Conservation (phyloP, 2,113 vertebrate species). For the Grus americana region DNA sequence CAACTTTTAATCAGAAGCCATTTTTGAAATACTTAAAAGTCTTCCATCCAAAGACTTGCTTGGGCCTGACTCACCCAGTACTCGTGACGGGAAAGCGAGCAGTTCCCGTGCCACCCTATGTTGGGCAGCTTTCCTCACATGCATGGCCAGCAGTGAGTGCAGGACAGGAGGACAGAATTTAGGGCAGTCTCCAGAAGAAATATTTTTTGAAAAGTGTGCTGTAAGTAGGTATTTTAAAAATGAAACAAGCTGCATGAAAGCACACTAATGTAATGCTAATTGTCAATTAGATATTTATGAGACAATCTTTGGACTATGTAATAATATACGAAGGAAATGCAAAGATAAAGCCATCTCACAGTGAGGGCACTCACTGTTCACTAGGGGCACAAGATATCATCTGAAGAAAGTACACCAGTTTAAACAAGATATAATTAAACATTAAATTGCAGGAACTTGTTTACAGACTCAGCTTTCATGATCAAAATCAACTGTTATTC, state of each 20-base stretch:
- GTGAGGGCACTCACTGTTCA: not conserved
- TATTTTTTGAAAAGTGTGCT: not conserved
- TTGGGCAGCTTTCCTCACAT: not conserved
- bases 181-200: not conserved
- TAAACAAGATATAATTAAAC: slow-evolving; percentile 25
- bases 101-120: fast-evolving
- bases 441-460: not conserved
- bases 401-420: not conserved
- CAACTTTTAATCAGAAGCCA: not conserved
- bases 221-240: not conserved
- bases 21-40: not conserved
- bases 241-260: not conserved
- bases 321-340: not conserved
- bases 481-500: not conserved
- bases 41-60: not conserved
- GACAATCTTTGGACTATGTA: not conserved
- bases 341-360: not conserved
- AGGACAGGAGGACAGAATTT: not conserved
- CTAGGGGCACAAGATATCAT: not conserved
- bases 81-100: fast-evolving
- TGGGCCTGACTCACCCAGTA: not conserved
- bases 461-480: not conserved
- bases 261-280: not conserved
- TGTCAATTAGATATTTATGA: not conserved
- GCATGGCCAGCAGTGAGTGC: not conserved